Base-by-base conservation (phyloP, 2,113 vertebrate species). In the Lophochroa leadbeateri region DNA sequence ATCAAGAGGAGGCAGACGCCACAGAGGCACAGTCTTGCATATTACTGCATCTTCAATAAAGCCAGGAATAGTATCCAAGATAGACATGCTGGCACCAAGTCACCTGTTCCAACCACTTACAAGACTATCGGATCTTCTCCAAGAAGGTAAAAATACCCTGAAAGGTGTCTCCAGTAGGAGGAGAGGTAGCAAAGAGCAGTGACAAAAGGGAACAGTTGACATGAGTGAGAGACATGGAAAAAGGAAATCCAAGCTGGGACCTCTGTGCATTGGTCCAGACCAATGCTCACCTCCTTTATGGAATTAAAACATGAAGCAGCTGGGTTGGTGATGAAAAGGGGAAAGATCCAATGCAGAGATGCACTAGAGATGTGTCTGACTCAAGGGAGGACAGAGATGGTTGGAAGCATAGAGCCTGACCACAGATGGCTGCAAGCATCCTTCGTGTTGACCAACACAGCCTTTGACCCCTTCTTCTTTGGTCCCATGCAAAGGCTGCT, bases 281-380 rank as follows among this genome's bases (percentile, higher is more conserved):
- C 55, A n/a, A n/a, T 57, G 64, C 70, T 86, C 33, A 6, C 8
- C 90, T 92, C 78, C 76, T 79, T 94, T 65, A 95, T 15, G 49
- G 61, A 96, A 97, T 92, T 95, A 96, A 95, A 96, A 96, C 18
- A 41, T 4, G 6, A 88, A 97, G 76, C 37, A 76, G 90, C 70
- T 91, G 24, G 25, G 24, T 46, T 76, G 49, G 70, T 77, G 78
- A 86, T 60, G 80, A 82, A 95, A 91, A 88, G 92, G 89, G 91
- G 80, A 86, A 67, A 71, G 64, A 83, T 91, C 10, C 90, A 69
- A 82, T 6, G n/a, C 15, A 6, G 94, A 76, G 91, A 96, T 96
- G 88, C 49, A 39, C 23, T 41, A 90, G 91, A 80, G 77, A 95
- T 84, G 71, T 21, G 25, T 50, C 77, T 58, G 21, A 23, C n/a